Evolutionary conservation across 2,888 invertebrate genomes (phyloP).

Genomic region (Acleris sparsana): DNA sequence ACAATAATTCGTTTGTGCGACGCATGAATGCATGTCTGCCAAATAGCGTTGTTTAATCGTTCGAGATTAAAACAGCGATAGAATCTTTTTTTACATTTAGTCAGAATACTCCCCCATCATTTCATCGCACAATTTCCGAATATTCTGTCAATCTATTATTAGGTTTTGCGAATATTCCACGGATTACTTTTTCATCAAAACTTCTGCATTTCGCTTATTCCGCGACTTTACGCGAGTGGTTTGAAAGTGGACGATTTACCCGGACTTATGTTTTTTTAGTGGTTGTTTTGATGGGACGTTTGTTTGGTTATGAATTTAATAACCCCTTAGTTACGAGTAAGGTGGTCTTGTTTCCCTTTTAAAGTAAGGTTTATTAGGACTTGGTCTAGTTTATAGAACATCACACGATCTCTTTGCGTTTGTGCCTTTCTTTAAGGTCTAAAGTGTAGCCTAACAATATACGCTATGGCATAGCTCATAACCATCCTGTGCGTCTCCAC

Average conservation of each 20-base stretch:
- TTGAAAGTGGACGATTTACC: conserved; percentile 5
- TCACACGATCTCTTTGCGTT: no score
- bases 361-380: no score
- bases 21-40: no score
- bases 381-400: no score
- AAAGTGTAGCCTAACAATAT: no score
- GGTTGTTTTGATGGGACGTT: conserved; percentile 6
- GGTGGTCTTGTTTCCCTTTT: no score
- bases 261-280: conserved; percentile 5
- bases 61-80: neutral
- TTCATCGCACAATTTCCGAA: conserved; percentile 46
- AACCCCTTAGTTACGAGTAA: no score
- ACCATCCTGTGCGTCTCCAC: no score
- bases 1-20: no score
- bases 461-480: no score
- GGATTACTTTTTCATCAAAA: conserved; percentile 42
- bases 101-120: conserved; percentile 20
- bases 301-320: neutral
- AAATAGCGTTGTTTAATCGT: no score
- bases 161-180: conserved; percentile 38
- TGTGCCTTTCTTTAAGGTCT: no score
- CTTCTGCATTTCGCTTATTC: conserved; percentile 35
- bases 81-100: neutral
- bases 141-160: conserved; percentile 54
- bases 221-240: conserved; percentile 9